Percentiles rank a stretch among this genome's conserved stretches.
These are phyloP conservation scores for Ganaspis brasiliensis DNA, from an alignment of 2,888 invertebrate species.

Conservation along the genomic window DNA sequence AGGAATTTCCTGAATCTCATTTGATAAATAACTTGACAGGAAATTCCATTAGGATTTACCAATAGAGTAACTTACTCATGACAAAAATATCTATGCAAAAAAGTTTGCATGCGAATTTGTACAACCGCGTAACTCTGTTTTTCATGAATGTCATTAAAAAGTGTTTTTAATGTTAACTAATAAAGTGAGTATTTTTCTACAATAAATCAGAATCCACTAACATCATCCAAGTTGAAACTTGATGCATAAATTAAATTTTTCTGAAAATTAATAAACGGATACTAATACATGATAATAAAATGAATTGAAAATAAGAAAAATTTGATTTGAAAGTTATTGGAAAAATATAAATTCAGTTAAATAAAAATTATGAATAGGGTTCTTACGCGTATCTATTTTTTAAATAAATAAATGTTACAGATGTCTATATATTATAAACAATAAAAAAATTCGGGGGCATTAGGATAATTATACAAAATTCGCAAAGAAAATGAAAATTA, in stretches of 20 bases:
- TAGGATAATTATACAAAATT: too few relatives aligned
- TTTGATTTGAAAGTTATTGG: too few relatives aligned
- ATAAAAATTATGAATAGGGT: too few relatives aligned
- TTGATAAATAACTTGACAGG: slow-evolving; percentile 11
- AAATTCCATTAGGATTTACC: slow-evolving; percentile 7
- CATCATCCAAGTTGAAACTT: neutral
- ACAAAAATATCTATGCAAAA: slow-evolving; percentile 7
- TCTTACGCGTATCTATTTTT: too few relatives aligned
- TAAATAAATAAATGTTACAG: too few relatives aligned
- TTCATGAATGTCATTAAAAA: slow-evolving; percentile 9
- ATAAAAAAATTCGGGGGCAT: too few relatives aligned
- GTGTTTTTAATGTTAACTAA: slow-evolving; percentile 15
- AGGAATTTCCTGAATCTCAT: slow-evolving; percentile 13
- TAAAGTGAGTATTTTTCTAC: slow-evolving; percentile 7
- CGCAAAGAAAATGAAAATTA: too few relatives aligned
- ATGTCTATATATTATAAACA: too few relatives aligned
- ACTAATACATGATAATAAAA: too few relatives aligned
- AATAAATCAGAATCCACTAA: slow-evolving; percentile 7
- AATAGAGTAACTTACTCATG: slow-evolving; percentile 6
- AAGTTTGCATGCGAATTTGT: slow-evolving; percentile 14
- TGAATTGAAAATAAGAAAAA: neutral
- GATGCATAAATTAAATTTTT: slow-evolving; percentile 10
- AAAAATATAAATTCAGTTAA: too few relatives aligned
- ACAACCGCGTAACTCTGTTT: neutral
- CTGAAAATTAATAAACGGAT: neutral